Conservation (phyloP, 2,113 vertebrate genomes). For the Ctenomys sociabilis region DNA sequence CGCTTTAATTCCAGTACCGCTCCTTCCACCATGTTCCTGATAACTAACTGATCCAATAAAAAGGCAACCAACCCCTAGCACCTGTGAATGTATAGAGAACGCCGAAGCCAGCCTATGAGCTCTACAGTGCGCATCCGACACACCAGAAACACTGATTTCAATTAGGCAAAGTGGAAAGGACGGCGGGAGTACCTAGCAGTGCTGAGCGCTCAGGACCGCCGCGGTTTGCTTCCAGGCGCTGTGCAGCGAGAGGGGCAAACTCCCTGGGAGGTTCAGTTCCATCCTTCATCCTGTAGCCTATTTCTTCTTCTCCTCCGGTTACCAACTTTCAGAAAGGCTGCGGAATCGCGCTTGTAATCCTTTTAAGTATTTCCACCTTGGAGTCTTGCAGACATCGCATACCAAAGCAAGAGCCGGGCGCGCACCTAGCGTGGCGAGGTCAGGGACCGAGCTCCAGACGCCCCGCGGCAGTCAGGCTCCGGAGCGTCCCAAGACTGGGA, state of each 20-base stretch:
- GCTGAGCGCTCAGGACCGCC: conserved; percentile 61
- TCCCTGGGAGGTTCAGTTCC: conserved; percentile 44
- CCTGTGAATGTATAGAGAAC: conserved; percentile 36
- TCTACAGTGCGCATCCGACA: background rate
- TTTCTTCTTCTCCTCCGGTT: background rate
- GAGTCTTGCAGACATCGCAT: conserved; percentile 60
- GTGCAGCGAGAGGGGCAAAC: conserved; percentile 53
- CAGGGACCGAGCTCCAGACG: background rate
- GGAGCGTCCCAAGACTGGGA: conserved; percentile 50
- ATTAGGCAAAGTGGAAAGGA: conserved; percentile 59
- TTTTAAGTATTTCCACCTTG: conserved; percentile 53
- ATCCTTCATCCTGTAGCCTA: conserved; percentile 55
- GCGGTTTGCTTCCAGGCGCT: conserved; percentile 55
- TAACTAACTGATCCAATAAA: background rate
- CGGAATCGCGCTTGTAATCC: conserved; percentile 69
- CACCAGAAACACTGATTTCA: conserved; percentile 28
- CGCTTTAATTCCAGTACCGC: background rate
- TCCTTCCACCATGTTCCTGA: background rate
- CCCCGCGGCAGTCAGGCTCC: background rate
- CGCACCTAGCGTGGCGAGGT: conserved; percentile 49
- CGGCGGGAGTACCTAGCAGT: conserved; percentile 65
- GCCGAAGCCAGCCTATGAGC: background rate
- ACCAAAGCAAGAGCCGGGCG: conserved; percentile 2
- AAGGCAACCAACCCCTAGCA: conserved; percentile 32
- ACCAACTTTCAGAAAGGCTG: conserved; percentile 74